Percentiles rank a stretch among this genome's conserved stretches.
Evolutionary conservation across 2,797 vertebrate genomes (phyloP).

Genomic region (Anolis apletophallus): DNA sequence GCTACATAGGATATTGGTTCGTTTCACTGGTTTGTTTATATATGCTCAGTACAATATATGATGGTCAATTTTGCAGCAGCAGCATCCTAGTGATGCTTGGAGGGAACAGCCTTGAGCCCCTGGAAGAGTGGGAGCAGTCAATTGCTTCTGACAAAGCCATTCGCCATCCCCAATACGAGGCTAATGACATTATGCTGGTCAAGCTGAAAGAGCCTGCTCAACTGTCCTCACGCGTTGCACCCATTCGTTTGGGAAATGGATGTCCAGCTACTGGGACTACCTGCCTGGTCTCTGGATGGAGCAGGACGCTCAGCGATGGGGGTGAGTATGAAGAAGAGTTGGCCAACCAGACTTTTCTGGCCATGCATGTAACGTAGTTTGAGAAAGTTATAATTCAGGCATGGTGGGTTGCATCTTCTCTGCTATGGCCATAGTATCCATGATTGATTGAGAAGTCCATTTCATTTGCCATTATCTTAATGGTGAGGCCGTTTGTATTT

Average conservation of each 20-base stretch:
- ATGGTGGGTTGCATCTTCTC: too few species aligned
- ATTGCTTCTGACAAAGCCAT: constrained; percentile 80
- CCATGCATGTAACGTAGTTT: neutral
- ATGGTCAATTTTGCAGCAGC: constrained; percentile 64
- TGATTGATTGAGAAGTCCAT: too few species aligned
- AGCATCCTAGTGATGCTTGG: constrained; percentile 82
- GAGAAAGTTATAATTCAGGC: neutral
- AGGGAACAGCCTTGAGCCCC: too few species aligned
- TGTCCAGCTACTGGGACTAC: constrained; percentile 76
- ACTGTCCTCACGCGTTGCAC: constrained; percentile 71
- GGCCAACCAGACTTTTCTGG: too few species aligned
- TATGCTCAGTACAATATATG: neutral
- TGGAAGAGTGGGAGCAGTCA: constrained; percentile 85
- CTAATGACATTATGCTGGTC: constrained; percentile 87
- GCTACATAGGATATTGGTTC: neutral
- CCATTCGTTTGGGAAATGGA: constrained; percentile 79
- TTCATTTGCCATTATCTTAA: neutral
- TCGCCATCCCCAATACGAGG: constrained; percentile 78
- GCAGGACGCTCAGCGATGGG: constrained; percentile 82
- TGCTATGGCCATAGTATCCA: too few species aligned
- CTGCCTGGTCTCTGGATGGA: constrained; percentile 88
- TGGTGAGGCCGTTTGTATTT: neutral
- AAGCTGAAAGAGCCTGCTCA: constrained; percentile 73
- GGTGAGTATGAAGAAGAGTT: constrained; percentile 73
- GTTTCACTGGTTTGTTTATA: neutral